These are phyloP conservation scores for Xylota segnis DNA, from an alignment of 2,888 invertebrate genomes.

Conservation along the genomic window DNA sequence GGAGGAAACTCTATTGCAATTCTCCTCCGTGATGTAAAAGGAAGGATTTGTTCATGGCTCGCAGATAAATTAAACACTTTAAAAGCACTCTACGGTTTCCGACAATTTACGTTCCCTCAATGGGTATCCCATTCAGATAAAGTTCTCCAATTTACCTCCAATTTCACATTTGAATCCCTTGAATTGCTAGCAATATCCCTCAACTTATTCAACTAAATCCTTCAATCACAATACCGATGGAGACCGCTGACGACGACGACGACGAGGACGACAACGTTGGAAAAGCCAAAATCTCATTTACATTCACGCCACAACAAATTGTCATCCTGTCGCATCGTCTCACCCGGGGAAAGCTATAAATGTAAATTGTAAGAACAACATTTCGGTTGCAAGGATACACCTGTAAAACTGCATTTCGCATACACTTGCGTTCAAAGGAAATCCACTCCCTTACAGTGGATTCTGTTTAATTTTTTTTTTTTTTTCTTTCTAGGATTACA, in stretches of 20 bases:
- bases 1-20: too few relatives aligned
- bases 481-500: background rate
- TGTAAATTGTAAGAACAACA: background rate
- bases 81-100: background rate
- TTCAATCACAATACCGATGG: conserved; percentile 9
- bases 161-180: conserved; percentile 17
- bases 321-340: conserved; percentile 30
- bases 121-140: background rate
- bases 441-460: background rate
- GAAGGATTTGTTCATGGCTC: too few relatives aligned
- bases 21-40: too few relatives aligned
- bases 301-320: conserved; percentile 55
- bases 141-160: conserved; percentile 2
- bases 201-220: conserved; percentile 50
- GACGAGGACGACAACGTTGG: too few relatives aligned
- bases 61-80: background rate
- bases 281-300: conserved; percentile 37
- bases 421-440: conserved; percentile 21
- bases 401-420: background rate
- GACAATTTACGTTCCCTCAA: background rate
- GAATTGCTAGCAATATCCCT: conserved; percentile 34
- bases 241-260: background rate
- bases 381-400: background rate
- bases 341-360: background rate
- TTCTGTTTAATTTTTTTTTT: too few relatives aligned